phyloP scores from a whole-genome alignment of 2,888 invertebrate species.

The Sinelater perroti region DNA sequence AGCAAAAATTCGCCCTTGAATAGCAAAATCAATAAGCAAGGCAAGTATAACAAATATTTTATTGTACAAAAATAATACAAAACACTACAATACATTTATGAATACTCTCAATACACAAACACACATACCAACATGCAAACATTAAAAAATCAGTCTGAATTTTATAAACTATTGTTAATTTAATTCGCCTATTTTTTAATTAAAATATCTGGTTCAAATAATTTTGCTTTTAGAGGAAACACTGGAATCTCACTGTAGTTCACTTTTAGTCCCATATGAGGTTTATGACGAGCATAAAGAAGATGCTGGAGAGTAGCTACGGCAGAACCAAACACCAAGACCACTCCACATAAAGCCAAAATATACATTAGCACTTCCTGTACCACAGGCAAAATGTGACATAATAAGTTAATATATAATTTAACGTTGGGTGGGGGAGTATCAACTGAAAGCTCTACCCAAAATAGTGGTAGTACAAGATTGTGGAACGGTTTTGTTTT shows the following conservation, averaged over 20 bases:
- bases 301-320: conserved; percentile 38
- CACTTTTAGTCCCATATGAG: conserved; percentile 16
- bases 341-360: conserved; percentile 48
- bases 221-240: conserved; percentile 50
- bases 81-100: background rate
- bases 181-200: conserved; percentile 42
- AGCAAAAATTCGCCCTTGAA: conserved; percentile 49
- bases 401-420: conserved; percentile 44
- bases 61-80: background rate
- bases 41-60: background rate
- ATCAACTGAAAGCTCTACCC: conserved; percentile 69
- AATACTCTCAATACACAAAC: too few species aligned
- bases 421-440: conserved; percentile 47
- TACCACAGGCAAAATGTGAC: conserved; percentile 47
- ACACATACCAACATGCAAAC: background rate
- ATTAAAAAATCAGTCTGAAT: conserved; percentile 41
- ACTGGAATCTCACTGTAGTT: conserved; percentile 55
- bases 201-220: conserved; percentile 48
- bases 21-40: background rate
- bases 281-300: background rate
- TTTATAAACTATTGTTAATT: conserved; percentile 40
- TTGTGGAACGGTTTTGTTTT: conserved; percentile 70
- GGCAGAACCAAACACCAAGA: conserved; percentile 52
- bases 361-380: conserved; percentile 49
- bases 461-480: conserved; percentile 73